Base-by-base conservation (phyloP, 2,113 vertebrate species). In the Parus major region DNA sequence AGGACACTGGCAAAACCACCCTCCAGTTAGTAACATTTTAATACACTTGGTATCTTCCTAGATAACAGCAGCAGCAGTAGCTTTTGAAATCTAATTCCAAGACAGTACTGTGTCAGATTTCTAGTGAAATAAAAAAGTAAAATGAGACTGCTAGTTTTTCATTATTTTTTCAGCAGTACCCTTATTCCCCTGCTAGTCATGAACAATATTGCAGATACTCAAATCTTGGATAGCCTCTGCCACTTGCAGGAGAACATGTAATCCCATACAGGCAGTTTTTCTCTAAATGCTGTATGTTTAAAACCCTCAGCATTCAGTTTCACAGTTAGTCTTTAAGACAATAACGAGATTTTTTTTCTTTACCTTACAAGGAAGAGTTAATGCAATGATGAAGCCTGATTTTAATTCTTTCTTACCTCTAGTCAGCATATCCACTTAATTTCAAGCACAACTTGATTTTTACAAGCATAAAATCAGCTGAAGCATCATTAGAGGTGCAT, bases 31-130 rank as follows among this genome's bases (percentile, higher is more conserved):
- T 57, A 89, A 22, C 7, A 28, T 82, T 83, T 93, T 49, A 95
- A 29, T 35, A 70, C 5, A 35, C 20, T 73, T 71, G 39, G 23
- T 73, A 41, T 12, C 49, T 52, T 72, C 44, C 56, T 46, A 69
- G 49, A 33, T 35, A 90, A 42, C 11, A 76, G 84, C 47, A 73
- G 63, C 14, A 80, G 25, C 23, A 85, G 46, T 5, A 64, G 44
- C 39, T 86, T 95, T 93, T 63, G 20, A 71, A 83, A 90, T 85
- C 56, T 66, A 90, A 82, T 86, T 84, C 59, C 56, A 85, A 77
- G 66, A 85, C 28, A 83, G 39, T 44, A 57, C 59, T 52, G 44
- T 53, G 49, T 46, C 68, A 82, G 72, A 88, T 86, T 89, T 72
- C 71, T 75, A 78, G 55, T n/a, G 60, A 83, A 92, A 91, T 60